A percentile compares a stretch with the other conserved stretches of the same genome.
These are phyloP conservation scores for Heteromyza rotundicornis DNA, from an alignment of 2,888 invertebrate species.

Conservation along the genomic window DNA sequence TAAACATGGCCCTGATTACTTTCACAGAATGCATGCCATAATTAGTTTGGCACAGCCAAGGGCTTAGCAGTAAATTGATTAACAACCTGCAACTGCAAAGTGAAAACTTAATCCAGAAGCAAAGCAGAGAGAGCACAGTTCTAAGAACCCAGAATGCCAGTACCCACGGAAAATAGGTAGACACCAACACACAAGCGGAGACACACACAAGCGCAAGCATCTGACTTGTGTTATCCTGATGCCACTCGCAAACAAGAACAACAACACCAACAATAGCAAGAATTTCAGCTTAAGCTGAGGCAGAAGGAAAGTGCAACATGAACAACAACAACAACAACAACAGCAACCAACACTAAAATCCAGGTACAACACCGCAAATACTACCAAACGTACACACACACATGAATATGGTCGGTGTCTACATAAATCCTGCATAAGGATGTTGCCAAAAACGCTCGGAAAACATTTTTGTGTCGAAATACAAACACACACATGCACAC, in stretches of 20 bases:
- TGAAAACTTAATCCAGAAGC: background rate
- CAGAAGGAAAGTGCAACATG: background rate
- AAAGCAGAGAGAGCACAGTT: background rate
- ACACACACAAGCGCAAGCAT: background rate
- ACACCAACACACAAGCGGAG: background rate
- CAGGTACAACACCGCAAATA: background rate
- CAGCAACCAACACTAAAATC: background rate
- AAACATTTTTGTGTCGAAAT: background rate
- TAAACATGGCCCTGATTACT: no score
- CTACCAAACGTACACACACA: background rate
- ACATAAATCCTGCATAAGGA: background rate
- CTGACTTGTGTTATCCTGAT: background rate
- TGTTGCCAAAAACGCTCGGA: background rate
- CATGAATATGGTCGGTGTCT: background rate
- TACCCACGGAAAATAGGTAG: no score
- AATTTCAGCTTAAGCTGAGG: background rate
- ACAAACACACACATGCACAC: background rate
- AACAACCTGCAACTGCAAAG: background rate
- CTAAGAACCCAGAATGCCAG: no score
- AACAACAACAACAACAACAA: conserved; percentile 2
- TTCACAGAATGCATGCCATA: no score
- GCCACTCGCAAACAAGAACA: background rate
- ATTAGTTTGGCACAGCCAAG: background rate
- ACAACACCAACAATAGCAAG: background rate
- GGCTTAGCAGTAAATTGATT: background rate